These are phyloP conservation scores for Paramormyrops kingsleyae DNA, from an alignment of 2,113 vertebrate species.

Conservation along the genomic window DNA sequence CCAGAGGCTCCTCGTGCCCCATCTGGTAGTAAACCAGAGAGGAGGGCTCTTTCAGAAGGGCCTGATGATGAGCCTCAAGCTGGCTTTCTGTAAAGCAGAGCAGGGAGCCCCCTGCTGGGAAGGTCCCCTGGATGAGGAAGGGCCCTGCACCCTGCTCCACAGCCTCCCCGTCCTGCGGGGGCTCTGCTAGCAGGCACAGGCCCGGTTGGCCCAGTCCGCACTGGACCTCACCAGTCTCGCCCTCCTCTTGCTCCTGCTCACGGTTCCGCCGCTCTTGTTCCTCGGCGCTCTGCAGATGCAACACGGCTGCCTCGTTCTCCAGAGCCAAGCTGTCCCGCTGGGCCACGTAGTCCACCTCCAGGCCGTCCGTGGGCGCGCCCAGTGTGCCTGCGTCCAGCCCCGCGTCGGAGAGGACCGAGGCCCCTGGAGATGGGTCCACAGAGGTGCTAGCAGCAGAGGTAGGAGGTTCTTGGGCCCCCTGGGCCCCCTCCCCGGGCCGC, in stretches of 20 bases:
- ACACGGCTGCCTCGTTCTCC: constrained; percentile 81
- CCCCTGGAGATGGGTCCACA: constrained; percentile 40
- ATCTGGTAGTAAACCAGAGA: constrained; percentile 79
- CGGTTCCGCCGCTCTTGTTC: constrained; percentile 81
- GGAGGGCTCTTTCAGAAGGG: constrained; percentile 64
- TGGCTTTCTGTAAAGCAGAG: constrained; percentile 77
- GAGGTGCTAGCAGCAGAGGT: constrained; percentile 33
- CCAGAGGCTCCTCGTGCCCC: constrained; percentile 55
- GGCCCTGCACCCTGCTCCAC: constrained; percentile 49
- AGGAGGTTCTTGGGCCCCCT: constrained; percentile 30
- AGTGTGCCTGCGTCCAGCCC: constrained; percentile 39
- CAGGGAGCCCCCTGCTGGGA: constrained; percentile 71
- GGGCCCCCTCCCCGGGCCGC: constrained; percentile 23
- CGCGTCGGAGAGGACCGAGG: constrained; percentile 20
- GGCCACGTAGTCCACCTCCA: constrained; percentile 45
- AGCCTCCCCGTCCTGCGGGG: constrained; percentile 54
- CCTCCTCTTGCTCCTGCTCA: constrained; percentile 68
- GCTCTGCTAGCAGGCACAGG: constrained; percentile 72
- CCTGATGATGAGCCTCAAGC: constrained; percentile 45
- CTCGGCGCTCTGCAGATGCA: constrained; percentile 90
- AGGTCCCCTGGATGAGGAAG: constrained; percentile 75
- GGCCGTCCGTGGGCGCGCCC: constrained; percentile 27
- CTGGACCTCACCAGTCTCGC: constrained; percentile 54
- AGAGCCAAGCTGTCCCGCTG: constrained; percentile 65
- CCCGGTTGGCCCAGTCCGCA: constrained; percentile 46